These are phyloP conservation scores for Carassius auratus DNA, from an alignment of 2,113 vertebrate genomes.

Conservation along the genomic window DNA sequence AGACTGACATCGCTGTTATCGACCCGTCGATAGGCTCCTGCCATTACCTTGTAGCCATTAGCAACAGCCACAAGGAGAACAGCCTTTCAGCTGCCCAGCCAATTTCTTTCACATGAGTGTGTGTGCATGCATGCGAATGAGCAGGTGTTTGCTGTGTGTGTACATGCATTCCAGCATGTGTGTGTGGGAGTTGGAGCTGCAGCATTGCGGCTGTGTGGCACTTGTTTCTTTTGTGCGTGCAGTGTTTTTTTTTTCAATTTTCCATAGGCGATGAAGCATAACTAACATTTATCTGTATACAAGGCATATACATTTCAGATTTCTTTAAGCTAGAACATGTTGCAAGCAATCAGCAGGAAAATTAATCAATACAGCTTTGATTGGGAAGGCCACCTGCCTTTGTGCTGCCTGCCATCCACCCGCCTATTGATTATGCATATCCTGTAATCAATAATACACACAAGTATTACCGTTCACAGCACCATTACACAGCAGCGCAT, in stretches of 20 bases:
- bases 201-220: conserved; percentile 8
- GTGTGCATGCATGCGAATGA: conserved; percentile 68
- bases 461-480: conserved; percentile 22
- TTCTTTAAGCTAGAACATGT: not conserved
- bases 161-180: conserved; percentile 27
- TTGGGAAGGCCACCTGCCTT: conserved; percentile 34
- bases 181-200: conserved; percentile 11
- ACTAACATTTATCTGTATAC: conserved; percentile 14
- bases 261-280: conserved; percentile 6
- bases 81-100: conserved; percentile 69
- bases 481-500: conserved; percentile 31
- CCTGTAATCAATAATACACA: conserved; percentile 40
- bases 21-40: conserved; percentile 65
- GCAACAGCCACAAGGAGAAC: conserved; percentile 72
- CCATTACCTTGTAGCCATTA: conserved; percentile 78
- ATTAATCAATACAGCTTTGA: conserved; percentile 51
- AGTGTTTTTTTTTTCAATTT: conserved; percentile 43
- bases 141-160: conserved; percentile 57
- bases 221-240: not conserved
- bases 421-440: too few species aligned
- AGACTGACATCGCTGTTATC: conserved; percentile 73
- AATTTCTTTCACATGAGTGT: conserved; percentile 73
- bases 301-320: not conserved
- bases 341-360: conserved; percentile 25
- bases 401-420: conserved; percentile 8